phyloP scores from a whole-genome alignment of 2,113 vertebrate genomes.

The Rattus norvegicus region GRCr8 NC_086035.1:24067001-24067500 shows the following conservation, averaged over 20 bases:
- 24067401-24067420: neutral
- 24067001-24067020: neutral
- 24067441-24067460: neutral
- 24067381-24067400: neutral
- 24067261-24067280: neutral
- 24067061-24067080: neutral
- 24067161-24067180: neutral
- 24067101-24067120: neutral
- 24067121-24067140: neutral
- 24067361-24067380: neutral
- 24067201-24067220: neutral
- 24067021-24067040: neutral
- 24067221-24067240: neutral
- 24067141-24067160: neutral
- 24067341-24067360: too few relatives aligned
- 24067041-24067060: neutral
- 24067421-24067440: too few relatives aligned
- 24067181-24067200: neutral
- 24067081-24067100: neutral
- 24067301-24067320: neutral
- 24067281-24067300: neutral
- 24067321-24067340: neutral
- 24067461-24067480: too few relatives aligned
- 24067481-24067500: neutral
- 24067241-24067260: neutral